Evolutionary conservation across 1,140 invertebrate species (phyloP).

Genomic region (Pseudomyrmex concolor): DNA sequence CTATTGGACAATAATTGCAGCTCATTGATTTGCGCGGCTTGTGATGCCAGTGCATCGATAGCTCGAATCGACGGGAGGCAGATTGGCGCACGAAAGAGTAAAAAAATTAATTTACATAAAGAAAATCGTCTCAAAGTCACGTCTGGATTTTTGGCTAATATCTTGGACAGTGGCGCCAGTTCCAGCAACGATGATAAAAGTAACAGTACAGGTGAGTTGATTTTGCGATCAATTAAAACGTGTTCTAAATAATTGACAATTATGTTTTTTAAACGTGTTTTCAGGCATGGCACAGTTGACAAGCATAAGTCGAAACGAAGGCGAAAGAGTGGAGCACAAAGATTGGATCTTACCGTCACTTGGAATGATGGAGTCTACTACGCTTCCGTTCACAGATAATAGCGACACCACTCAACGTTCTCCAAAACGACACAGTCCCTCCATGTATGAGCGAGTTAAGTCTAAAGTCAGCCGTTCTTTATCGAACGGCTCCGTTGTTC

Average conservation of each 20-base stretch:
- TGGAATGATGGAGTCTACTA: slow-evolving; percentile 78
- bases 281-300: slow-evolving; percentile 82
- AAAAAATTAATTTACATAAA: slow-evolving; percentile 78
- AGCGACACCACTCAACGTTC: slow-evolving; percentile 81
- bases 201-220: slow-evolving; percentile 72
- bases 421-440: slow-evolving; percentile 85
- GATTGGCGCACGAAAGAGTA: slow-evolving; percentile 81
- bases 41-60: slow-evolving; percentile 81
- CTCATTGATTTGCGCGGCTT: slow-evolving; percentile 81
- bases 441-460: slow-evolving; percentile 87
- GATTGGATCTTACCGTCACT: slow-evolving; percentile 81
- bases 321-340: slow-evolving; percentile 76
- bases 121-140: slow-evolving; percentile 76
- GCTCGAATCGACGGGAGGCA: slow-evolving; percentile 79
- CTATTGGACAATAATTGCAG: slow-evolving; percentile 81
- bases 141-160: slow-evolving; percentile 74
- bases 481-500: slow-evolving; percentile 85
- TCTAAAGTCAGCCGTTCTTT: slow-evolving; percentile 86
- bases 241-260: slow-evolving; percentile 3
- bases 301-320: slow-evolving; percentile 79
- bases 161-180: slow-evolving; percentile 74
- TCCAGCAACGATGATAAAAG: slow-evolving; percentile 69
- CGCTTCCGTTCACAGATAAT: slow-evolving; percentile 76
- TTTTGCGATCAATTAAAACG: background rate
- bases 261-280: slow-evolving; percentile 15